Evolutionary conservation across 2,113 vertebrate species (phyloP).

Genomic region (Chloebia gouldiae): DNA sequence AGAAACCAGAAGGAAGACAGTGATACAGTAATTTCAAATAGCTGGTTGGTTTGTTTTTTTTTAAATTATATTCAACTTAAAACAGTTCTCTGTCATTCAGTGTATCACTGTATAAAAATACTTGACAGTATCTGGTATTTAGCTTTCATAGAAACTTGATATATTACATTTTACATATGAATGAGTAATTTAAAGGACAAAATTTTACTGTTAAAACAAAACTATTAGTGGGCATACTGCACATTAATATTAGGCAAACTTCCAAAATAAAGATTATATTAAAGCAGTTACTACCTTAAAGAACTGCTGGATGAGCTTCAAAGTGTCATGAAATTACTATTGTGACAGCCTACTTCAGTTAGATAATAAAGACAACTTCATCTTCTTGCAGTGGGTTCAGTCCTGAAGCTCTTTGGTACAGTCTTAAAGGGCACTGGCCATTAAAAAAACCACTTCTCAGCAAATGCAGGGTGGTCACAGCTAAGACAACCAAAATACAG

Average conservation of each 20-base stretch:
- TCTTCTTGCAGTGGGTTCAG: background rate
- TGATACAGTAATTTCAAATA: background rate
- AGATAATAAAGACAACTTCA: background rate
- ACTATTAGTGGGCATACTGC: background rate
- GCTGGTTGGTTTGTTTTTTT: rapidly evolving
- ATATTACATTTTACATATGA: background rate
- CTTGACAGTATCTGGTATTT: background rate
- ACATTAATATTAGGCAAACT: background rate
- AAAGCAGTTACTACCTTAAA: background rate
- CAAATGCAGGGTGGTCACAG: background rate
- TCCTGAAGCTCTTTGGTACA: background rate
- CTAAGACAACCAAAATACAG: background rate
- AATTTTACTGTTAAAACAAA: background rate
- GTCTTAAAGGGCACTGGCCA: background rate
- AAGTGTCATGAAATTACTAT: background rate
- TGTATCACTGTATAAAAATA: background rate
- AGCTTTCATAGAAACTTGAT: background rate
- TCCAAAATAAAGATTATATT: slow-evolving; percentile 40
- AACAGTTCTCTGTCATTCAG: background rate
- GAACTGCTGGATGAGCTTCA: background rate
- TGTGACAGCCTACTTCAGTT: background rate
- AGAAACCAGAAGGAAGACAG: background rate
- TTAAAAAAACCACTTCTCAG: background rate
- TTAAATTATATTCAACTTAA: background rate
- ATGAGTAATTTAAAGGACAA: background rate